Percentiles rank a stretch among this genome's conserved stretches.
Evolutionary conservation across 2,113 vertebrate genomes (phyloP).

Genomic region (Pelecanus crispus): DNA sequence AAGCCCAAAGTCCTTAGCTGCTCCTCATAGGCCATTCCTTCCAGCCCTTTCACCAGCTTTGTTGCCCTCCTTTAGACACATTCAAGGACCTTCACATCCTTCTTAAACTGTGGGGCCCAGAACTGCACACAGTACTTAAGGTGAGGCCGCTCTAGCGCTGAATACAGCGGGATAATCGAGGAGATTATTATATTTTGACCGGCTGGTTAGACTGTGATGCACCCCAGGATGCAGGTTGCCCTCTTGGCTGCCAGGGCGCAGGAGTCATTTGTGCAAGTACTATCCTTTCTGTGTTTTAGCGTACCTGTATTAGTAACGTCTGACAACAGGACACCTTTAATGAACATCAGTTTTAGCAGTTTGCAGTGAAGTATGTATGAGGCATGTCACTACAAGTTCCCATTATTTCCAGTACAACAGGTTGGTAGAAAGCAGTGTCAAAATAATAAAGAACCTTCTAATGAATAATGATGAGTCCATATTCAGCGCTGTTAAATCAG

Average conservation of each 20-base stretch:
- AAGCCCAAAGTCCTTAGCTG: neutral
- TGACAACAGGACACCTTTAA: neutral
- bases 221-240: neutral
- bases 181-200: neutral
- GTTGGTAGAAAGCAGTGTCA: neutral
- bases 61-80: neutral
- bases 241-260: neutral
- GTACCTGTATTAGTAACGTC: neutral
- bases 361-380: accelerated
- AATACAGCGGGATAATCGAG: neutral
- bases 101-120: neutral
- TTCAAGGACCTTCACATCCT: neutral
- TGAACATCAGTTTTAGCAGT: neutral
- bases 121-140: neutral
- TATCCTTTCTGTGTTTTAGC: neutral
- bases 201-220: neutral
- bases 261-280: neutral
- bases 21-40: neutral
- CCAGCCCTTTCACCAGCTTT: neutral
- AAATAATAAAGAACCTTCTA: neutral
- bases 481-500: neutral
- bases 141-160: neutral
- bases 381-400: neutral
- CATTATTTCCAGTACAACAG: neutral
- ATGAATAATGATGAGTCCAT: neutral